These are phyloP conservation scores for Polylopha cassiicola DNA, from an alignment of 2,888 invertebrate species.

Conservation along the genomic window DNA sequence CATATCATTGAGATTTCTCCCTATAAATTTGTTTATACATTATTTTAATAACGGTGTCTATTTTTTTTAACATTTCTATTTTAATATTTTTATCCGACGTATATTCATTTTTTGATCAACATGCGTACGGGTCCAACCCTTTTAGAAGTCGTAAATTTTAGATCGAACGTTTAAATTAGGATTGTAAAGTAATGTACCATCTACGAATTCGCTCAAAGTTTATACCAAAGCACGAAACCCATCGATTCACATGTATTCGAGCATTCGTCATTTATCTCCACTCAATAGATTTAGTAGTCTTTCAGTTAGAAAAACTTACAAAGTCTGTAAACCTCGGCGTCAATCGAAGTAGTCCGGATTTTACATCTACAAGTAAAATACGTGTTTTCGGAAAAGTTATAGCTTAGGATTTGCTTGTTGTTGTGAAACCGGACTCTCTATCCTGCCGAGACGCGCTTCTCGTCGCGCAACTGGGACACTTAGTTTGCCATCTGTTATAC, in stretches of 20 bases:
- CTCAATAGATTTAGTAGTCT: conserved; percentile 74
- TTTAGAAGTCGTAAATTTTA: conserved; percentile 69
- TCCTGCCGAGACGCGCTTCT: conserved; percentile 13
- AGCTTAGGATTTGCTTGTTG: too few species aligned
- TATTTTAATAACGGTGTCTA: conserved; percentile 50
- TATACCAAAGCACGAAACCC: conserved; percentile 78
- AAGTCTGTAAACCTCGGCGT: conserved; percentile 55
- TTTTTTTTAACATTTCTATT: conserved; percentile 60
- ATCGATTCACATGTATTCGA: conserved; percentile 71
- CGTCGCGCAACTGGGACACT: conserved; percentile 34
- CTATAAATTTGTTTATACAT: conserved; percentile 61
- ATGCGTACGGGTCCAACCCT: conserved; percentile 76
- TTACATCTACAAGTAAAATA: conserved; percentile 12
- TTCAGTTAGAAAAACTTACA: conserved; percentile 71
- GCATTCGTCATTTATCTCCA: conserved; percentile 60
- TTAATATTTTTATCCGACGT: conserved; percentile 47
- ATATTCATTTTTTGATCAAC: conserved; percentile 60
- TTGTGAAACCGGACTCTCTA: conserved; percentile 16
- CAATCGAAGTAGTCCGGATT: conserved; percentile 6
- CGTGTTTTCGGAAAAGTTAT: not conserved
- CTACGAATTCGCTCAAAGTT: conserved; percentile 74
- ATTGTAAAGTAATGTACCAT: conserved; percentile 67
- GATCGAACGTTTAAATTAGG: conserved; percentile 72
- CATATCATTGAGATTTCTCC: conserved; percentile 77
- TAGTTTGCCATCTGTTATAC: conserved; percentile 52